Evolutionary conservation across 30 jellyfish, hydroid and myxozoan species (phyloP).

Genomic region (Phacellophora camtschatica): DNA sequence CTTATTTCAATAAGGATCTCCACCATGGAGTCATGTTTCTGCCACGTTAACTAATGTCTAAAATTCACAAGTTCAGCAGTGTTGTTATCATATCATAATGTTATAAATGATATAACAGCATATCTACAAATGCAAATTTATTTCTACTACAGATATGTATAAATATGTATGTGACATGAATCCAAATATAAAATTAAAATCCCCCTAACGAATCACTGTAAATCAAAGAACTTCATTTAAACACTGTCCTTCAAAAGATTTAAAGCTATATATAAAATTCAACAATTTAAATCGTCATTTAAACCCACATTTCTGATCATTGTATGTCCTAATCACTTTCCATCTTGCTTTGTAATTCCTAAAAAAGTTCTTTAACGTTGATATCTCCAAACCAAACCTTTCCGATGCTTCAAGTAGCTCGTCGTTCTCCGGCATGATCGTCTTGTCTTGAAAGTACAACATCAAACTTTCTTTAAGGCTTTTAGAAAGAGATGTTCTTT

Average conservation of each 20-base stretch:
- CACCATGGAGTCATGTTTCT: too few species aligned
- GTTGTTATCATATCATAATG: too few species aligned
- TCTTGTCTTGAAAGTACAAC: constrained; percentile 3
- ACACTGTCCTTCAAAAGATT: not conserved
- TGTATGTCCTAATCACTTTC: not conserved
- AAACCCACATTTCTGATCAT: not conserved
- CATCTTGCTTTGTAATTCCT: constrained; percentile 79
- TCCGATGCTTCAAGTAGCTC: constrained; percentile 46
- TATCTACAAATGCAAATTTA: too few species aligned
- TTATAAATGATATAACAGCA: too few species aligned
- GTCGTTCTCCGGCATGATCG: constrained; percentile 22
- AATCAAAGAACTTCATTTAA: too few species aligned
- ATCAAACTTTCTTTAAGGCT: constrained; percentile 51
- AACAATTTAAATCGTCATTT: not conserved
- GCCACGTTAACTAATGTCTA: too few species aligned
- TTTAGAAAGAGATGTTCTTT: constrained; percentile 42
- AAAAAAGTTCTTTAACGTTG: constrained; percentile 68
- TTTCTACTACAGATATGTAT: too few species aligned
- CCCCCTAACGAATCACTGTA: too few species aligned
- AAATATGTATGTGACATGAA: too few species aligned
- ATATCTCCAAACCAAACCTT: constrained; percentile 22
- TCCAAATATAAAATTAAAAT: too few species aligned
- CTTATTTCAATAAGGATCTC: too few species aligned
- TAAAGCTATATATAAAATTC: not conserved
- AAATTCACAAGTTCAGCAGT: too few species aligned